Conservation (phyloP, 2,113 vertebrate species). For the Eptatretus burgeri region DNA sequence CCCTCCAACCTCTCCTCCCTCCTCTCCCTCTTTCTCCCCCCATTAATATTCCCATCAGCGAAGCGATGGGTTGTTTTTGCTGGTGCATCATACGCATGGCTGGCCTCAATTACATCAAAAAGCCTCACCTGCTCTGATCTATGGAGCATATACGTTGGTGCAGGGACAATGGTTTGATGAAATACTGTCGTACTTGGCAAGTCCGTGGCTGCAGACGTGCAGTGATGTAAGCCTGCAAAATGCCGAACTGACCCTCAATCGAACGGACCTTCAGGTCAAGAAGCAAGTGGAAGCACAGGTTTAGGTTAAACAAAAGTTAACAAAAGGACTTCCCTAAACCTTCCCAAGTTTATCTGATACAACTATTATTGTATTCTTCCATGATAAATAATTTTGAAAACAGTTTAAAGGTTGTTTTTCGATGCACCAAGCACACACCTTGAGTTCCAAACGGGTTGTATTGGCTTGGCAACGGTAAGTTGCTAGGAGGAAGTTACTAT, state of each 20-base stretch:
- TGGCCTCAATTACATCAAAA: too few relatives aligned
- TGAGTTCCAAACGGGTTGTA: constrained; percentile 69
- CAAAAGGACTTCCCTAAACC: too few relatives aligned
- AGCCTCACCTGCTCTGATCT: constrained; percentile 37
- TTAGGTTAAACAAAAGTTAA: not conserved
- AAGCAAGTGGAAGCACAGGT: not conserved
- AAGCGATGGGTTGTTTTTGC: too few relatives aligned
- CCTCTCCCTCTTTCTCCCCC: too few relatives aligned
- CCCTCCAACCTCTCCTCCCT: too few relatives aligned
- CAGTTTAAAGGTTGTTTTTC: too few relatives aligned
- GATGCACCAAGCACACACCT: constrained; percentile 23
- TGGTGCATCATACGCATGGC: too few relatives aligned
- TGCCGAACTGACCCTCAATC: constrained; percentile 86
- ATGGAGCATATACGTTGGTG: constrained; percentile 63
- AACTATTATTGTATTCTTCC: too few relatives aligned
- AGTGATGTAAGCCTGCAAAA: constrained; percentile 61
- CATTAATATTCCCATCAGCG: too few relatives aligned
- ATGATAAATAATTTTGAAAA: too few relatives aligned
- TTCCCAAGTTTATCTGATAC: too few relatives aligned
- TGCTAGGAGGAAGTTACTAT: constrained; percentile 70
- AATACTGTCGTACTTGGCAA: constrained; percentile 64
- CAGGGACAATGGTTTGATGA: constrained; percentile 76
- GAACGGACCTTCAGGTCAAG: constrained; percentile 38
- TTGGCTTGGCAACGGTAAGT: constrained; percentile 92
- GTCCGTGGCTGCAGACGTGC: constrained; percentile 83